Conservation (phyloP, 2,113 vertebrate genomes). For the Oceanodroma tethys region DNA sequence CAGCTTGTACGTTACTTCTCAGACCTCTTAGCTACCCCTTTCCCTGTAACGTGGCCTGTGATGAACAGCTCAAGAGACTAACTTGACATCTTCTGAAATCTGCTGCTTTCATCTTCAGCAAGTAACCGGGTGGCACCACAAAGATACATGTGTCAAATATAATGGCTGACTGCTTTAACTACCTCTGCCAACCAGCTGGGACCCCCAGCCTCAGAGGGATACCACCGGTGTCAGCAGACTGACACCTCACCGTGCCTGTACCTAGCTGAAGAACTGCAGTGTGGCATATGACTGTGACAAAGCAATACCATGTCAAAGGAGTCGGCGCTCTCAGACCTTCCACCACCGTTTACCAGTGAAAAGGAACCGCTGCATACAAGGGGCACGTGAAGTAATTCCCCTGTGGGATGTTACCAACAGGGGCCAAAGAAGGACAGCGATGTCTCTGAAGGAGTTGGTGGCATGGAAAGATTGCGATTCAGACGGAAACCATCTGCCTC, state of each 20-base stretch:
- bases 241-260: rapidly evolving
- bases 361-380: neutral
- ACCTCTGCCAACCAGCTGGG: neutral
- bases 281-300: rapidly evolving
- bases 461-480: neutral
- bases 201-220: neutral
- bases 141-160: rapidly evolving
- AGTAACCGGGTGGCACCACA: neutral
- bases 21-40: neutral
- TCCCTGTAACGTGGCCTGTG: rapidly evolving
- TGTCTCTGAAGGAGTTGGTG: neutral
- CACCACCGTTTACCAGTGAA: neutral
- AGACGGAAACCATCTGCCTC: neutral
- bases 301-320: neutral
- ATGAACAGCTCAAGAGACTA: neutral
- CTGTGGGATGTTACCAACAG: neutral
- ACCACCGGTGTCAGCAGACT: neutral
- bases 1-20: neutral
- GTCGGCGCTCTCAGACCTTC: rapidly evolving
- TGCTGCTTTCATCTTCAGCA: neutral
- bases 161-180: neutral
- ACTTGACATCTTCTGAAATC: neutral
- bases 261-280: neutral
- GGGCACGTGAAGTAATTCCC: neutral
- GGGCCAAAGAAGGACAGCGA: neutral